Evolutionary conservation across 1,140 invertebrate genomes (phyloP).

Genomic region (Aphelenchoides fujianensis): DNA sequence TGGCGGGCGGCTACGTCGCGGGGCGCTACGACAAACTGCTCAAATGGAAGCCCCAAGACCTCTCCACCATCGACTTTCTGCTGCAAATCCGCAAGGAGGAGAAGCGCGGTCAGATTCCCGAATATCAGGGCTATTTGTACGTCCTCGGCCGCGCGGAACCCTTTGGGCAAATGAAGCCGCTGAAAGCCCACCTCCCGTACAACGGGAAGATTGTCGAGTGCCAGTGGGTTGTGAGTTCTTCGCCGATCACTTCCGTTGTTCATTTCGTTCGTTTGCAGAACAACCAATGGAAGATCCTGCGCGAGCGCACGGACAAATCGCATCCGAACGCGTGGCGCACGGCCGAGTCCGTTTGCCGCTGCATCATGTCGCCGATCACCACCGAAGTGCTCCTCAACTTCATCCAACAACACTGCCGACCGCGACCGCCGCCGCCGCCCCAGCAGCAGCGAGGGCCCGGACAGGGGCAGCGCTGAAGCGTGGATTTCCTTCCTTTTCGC

Average conservation of each 20-base stretch:
- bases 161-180: constrained; percentile 70
- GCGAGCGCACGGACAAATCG: constrained; percentile 92
- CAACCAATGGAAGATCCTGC: constrained; percentile 84
- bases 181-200: constrained; percentile 73
- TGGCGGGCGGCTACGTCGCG: constrained; percentile 76
- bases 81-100: constrained; percentile 75
- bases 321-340: constrained; percentile 74
- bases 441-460: too few species aligned
- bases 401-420: constrained; percentile 27
- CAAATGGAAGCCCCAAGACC: constrained; percentile 91
- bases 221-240: constrained; percentile 66
- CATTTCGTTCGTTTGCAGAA: too few species aligned
- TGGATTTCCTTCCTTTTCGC: too few species aligned
- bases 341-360: constrained; percentile 48
- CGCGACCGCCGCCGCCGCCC: not conserved
- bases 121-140: constrained; percentile 52
- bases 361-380: constrained; percentile 51
- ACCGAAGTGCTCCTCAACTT: constrained; percentile 40
- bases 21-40: constrained; percentile 80
- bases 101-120: constrained; percentile 70
- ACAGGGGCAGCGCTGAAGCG: too few species aligned
- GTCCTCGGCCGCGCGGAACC: constrained; percentile 46
- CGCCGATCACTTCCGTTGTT: too few species aligned
- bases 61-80: constrained; percentile 93
- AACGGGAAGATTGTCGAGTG: constrained; percentile 96